These are phyloP conservation scores for Pterophyllum scalare DNA, from an alignment of 2,113 vertebrate species.

Conservation along the genomic window DNA sequence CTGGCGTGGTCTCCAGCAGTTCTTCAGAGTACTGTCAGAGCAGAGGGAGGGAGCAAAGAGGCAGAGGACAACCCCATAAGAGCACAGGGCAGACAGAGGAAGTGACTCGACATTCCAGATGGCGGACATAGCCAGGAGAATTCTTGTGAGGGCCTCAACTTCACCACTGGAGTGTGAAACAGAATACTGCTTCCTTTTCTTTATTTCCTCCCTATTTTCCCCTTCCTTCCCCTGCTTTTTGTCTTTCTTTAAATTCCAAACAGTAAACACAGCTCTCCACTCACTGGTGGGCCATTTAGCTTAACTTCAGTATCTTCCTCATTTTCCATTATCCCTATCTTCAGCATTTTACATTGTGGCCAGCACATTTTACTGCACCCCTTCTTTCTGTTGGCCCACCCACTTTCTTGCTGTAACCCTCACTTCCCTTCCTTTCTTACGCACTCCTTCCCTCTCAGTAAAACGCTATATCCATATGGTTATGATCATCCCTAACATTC, in stretches of 20 bases:
- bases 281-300: conserved; percentile 23
- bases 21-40: conserved; percentile 60
- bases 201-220: conserved; percentile 23
- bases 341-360: not conserved
- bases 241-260: conserved; percentile 51
- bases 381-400: conserved; percentile 22
- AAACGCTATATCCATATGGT: conserved; percentile 79
- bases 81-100: conserved; percentile 73
- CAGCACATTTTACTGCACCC: not conserved
- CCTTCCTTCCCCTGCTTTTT: conserved; percentile 34
- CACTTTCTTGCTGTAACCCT: conserved; percentile 24
- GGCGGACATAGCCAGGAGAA: conserved; percentile 72
- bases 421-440: conserved; percentile 40
- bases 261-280: conserved; percentile 25
- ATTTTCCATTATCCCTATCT: conserved; percentile 27
- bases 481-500: conserved; percentile 78
- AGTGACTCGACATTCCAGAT: conserved; percentile 80
- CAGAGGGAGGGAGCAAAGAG: conserved; percentile 59
- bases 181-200: conserved; percentile 59
- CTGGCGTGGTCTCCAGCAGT: conserved; percentile 52
- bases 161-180: conserved; percentile 73
- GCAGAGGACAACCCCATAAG: conserved; percentile 61
- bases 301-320: conserved; percentile 13
- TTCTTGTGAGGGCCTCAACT: conserved; percentile 77
- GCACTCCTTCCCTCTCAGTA: conserved; percentile 61